phyloP scores from a whole-genome alignment of 2,113 vertebrate species.

The Chlorodrepanis virens region DNA sequence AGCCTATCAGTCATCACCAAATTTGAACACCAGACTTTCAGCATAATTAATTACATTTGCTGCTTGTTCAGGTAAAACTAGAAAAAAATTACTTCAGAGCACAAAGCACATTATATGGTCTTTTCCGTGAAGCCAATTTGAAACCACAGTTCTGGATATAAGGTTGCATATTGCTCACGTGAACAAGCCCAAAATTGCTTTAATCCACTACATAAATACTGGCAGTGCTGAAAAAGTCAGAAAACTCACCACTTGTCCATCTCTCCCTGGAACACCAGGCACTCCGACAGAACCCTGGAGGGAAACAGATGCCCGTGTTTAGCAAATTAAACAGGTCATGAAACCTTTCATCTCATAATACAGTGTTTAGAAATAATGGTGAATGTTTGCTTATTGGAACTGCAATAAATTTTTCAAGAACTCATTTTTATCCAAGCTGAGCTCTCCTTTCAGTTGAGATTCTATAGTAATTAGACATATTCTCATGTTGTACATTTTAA shows the following conservation, averaged over 20 bases:
- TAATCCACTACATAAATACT: not conserved
- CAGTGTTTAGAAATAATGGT: not conserved
- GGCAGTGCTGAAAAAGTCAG: not conserved
- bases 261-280: constrained; percentile 84
- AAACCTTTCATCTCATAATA: constrained; percentile 32
- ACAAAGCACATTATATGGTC: not conserved
- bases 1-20: not conserved
- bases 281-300: constrained; percentile 84
- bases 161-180: not conserved
- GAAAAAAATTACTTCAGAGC: not conserved
- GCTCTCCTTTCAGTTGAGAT: not conserved
- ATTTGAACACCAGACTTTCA: not conserved
- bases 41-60: not conserved
- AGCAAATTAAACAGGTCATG: constrained; percentile 33
- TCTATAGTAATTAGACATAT: not conserved
- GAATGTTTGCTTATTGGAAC: not conserved
- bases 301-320: not conserved
- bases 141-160: not conserved
- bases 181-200: not conserved
- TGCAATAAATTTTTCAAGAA: not conserved
- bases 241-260: constrained; percentile 89
- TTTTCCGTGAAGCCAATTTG: not conserved
- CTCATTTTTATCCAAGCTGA: not conserved
- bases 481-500: not conserved
- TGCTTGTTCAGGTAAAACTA: not conserved